These are phyloP conservation scores for Trichechus manatus DNA, from an alignment of 2,113 vertebrate species.

Conservation along the genomic window DNA sequence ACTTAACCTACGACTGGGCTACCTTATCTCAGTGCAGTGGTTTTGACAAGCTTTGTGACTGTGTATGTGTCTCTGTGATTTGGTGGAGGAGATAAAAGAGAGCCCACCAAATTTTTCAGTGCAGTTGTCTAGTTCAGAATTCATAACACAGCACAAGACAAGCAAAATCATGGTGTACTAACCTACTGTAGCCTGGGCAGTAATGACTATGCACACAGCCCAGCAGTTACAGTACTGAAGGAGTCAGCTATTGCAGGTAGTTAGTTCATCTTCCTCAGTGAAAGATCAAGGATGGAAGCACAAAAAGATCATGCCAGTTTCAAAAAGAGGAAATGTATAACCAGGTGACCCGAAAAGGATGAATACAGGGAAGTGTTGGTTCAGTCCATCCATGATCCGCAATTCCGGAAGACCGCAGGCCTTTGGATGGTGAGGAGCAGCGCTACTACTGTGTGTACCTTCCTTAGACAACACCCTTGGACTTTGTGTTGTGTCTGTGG, in stretches of 20 bases:
- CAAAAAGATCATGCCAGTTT: not conserved
- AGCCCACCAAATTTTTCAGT: not conserved
- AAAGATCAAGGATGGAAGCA: slow-evolving; percentile 48
- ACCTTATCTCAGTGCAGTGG: not conserved
- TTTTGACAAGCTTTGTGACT: not conserved
- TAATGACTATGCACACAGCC: slow-evolving; percentile 41
- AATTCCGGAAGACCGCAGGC: not conserved
- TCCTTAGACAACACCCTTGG: not conserved
- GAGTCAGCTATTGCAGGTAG: not conserved
- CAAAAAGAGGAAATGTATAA: not conserved
- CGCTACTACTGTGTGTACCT: not conserved
- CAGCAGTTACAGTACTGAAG: not conserved
- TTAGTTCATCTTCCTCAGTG: not conserved
- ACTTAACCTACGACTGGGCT: not conserved
- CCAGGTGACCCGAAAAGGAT: not conserved
- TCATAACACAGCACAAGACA: slow-evolving; percentile 17
- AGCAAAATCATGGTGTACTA: slow-evolving; percentile 11
- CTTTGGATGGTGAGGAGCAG: not conserved
- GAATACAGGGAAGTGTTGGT: not conserved
- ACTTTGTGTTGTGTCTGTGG: not conserved
- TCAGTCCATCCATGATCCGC: not conserved
- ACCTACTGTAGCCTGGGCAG: not conserved
- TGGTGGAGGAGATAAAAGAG: not conserved
- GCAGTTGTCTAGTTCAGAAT: slow-evolving; percentile 41
- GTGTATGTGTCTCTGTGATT: not conserved